Evolutionary conservation across 2,113 vertebrate species (phyloP), one percentile per base, ranked within the genome.

Genomic region (Cromileptes altivelis): DNA sequence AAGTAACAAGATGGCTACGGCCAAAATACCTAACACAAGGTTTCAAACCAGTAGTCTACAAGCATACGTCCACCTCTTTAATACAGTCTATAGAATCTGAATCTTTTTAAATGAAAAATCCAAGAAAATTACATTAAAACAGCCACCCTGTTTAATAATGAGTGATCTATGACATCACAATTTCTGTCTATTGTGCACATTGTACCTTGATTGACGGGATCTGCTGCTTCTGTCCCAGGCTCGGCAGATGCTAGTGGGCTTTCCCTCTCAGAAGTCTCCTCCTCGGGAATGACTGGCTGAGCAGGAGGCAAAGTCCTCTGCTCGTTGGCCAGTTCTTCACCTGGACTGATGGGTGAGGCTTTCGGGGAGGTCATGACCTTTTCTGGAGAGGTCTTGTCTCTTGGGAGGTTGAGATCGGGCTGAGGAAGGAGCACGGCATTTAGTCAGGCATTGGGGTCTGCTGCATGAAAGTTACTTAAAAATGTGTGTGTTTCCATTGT

Each of bases 201-300:
- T n/a, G 57, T 79, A 92, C 93, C 94, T 71, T 62, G 85, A 60
- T 33, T 70, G 63, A 64, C 60, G 12, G 84, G 70, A 52, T 84
- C 70, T 21, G 45, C 40, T 18, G 65, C 60, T 15, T 93, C 90
- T 0, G n/a, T 25, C 18, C 52, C 83, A 21, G 53, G 56, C 25
- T 62, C 62, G 63, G 61, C 78, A 64, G 84, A 71, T 0, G 15
- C 40, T 1, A 75, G 30, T 4, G 80, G 88, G 58, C 81, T 88
- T 33, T 37, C 61, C 58, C 64, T 64, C 12, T 75, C 87, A 0
- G 37, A 21, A 33, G 6, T 64, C 2, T 21, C 88, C 25, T 90
- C 90, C 68, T 93, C 92, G 76, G 90, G 71, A 77, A 55, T 52
- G 73, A 92, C 23, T 17, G 82, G 69, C 68, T 84, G 82, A 79